Evolutionary conservation across 2,888 invertebrate species (phyloP).

Genomic region (Leptogaster cylindrica): DNA sequence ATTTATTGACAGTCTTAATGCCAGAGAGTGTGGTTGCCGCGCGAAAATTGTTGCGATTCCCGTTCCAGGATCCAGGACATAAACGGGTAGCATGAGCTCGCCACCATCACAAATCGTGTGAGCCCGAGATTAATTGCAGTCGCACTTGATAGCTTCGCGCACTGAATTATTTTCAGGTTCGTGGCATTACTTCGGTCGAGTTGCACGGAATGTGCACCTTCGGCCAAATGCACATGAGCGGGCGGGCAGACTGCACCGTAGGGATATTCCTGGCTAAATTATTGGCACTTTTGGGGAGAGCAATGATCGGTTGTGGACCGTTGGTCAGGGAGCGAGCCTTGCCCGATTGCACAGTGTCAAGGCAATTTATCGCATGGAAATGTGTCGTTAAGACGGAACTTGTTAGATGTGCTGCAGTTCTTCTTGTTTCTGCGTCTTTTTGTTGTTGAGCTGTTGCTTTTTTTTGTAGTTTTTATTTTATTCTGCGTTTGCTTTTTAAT

Average conservation of each 20-base stretch:
- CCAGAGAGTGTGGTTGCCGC: no score
- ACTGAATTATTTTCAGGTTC: slow-evolving; percentile 17
- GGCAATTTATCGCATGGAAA: background rate
- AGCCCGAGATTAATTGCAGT: slow-evolving; percentile 33
- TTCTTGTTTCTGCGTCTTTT: no score
- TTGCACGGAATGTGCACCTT: slow-evolving; percentile 6
- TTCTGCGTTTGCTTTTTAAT: no score
- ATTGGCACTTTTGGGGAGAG: slow-evolving; percentile 12
- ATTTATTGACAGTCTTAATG: slow-evolving; percentile 7
- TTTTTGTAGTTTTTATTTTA: no score
- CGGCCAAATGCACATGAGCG: background rate
- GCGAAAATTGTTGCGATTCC: no score
- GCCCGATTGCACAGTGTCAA: background rate
- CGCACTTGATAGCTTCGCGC: slow-evolving; percentile 24
- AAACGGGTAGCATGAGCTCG: no score
- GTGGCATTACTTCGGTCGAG: slow-evolving; percentile 12
- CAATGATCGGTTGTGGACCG: background rate
- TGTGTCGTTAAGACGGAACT: background rate
- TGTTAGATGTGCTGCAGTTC: no score
- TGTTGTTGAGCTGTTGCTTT: no score
- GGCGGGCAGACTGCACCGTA: background rate
- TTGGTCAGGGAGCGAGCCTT: background rate
- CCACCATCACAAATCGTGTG: slow-evolving; percentile 13
- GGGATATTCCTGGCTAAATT: background rate
- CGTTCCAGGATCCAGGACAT: background rate